Conservation (phyloP, 64 coral and sea anemone genomes). For the Exaiptasia diaphana region DNA sequence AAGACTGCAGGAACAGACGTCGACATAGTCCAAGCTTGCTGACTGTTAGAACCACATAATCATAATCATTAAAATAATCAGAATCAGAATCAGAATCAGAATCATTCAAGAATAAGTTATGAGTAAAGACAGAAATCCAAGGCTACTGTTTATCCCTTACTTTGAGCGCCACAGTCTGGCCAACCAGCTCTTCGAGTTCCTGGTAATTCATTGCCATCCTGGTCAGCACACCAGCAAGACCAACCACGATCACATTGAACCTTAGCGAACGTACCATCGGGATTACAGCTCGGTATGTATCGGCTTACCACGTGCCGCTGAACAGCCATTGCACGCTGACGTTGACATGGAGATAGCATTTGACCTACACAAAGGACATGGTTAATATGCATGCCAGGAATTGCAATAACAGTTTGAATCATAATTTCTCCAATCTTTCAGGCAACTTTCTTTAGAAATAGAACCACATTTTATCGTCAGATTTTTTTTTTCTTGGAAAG, state of each 20-base stretch:
- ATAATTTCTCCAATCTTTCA: too few species aligned
- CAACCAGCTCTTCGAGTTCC: conserved; percentile 66
- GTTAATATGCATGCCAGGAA: too few species aligned
- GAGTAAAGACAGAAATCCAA: too few species aligned
- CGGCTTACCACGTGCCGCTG: conserved; percentile 68
- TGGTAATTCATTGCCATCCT: conserved; percentile 62
- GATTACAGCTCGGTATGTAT: conserved; percentile 71
- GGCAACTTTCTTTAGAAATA: too few species aligned
- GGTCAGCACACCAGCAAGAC: conserved; percentile 85
- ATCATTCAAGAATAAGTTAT: too few species aligned
- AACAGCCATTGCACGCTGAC: conserved; percentile 42
- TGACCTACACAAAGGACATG: background rate
- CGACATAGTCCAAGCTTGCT: conserved; percentile 47
- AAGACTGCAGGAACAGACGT: conserved; percentile 32
- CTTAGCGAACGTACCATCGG: conserved; percentile 68
- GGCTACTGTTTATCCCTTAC: conserved; percentile 16
- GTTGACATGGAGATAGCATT: conserved; percentile 54
- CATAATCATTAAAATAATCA: background rate
- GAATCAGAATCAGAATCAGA: too few species aligned
- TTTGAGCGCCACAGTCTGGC: conserved; percentile 66
- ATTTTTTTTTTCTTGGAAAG: too few species aligned
- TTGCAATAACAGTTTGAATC: too few species aligned
- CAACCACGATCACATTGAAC: conserved; percentile 80
- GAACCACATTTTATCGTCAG: too few species aligned
- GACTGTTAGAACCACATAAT: conserved; percentile 5